Base-by-base conservation (phyloP, 2,888 invertebrate genomes). In the Tineola bisselliella region DNA sequence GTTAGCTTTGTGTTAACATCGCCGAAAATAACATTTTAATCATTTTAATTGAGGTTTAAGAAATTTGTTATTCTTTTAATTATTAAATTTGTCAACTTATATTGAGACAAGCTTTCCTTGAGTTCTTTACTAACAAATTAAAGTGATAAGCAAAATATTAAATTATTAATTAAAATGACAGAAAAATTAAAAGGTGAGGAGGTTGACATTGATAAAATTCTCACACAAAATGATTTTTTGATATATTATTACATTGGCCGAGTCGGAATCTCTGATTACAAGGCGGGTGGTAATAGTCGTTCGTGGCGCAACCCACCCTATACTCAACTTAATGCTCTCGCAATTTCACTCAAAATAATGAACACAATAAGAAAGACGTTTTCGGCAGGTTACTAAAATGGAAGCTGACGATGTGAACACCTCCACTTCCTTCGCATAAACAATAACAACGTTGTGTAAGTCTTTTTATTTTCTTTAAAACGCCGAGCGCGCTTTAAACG, bases 301-400 rank as follows among this genome's bases (percentile, higher is more conserved):
- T 76, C 76, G 75, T 30, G 58, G 48, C 48, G 48, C 15, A 48
- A 59, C 79, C 77, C 81, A 86, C 82, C 86, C 84, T 84, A 84
- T 83, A 87, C 79, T 86, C 84, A 86, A 79, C 75, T 81, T 86
- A 86, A 86, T 86, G 82, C 84, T 84, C 86, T 86, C 84, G 84
- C 87, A 86, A 86, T 86, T 87, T 87, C 80, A 79, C 81, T 84
- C 78, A 79, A 80, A 81, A 82, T 83, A 82, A 84, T 81, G 82
- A 82, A 81, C 77, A 77, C 77, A 79, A 79, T 79, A 81, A 84
- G 83, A 82, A 80, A 75, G 69, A 76, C 73, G 73, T 77, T 81
- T 83, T 81, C 74, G 79, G 75, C 74, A 69, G 69, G 69, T 44
- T 70, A 69, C 75, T 72, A 73, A 76, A 79, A 79, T 77, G 74